Evolutionary conservation across 2,113 vertebrate genomes (phyloP), one percentile per base, ranked within the genome.

Genomic region (Labeo catla): DNA sequence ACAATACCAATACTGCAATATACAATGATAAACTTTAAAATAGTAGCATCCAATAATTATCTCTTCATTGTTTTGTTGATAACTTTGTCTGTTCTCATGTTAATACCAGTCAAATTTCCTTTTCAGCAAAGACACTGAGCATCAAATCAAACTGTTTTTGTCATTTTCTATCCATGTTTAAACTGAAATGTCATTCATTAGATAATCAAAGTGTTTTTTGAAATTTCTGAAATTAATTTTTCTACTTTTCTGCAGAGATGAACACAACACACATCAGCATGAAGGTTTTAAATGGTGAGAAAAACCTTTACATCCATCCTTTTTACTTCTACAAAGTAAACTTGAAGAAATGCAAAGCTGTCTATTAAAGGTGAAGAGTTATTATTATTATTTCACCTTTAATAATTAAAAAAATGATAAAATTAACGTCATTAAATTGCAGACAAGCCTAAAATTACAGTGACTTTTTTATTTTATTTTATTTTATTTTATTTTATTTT

Each of bases 221-320:
- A 63, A 23, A 39, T 39, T 15, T 19, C 66, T 70, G 3, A 70
- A 21, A 72, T 43, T 21, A 21, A 45, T 43, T 1, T 72, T 39
- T 16, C 28, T 8, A 4, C 16, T 70, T 70, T 39, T 45, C 68
- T 72, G 16, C 68, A 72, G 39, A 72, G 68, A 43, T 45, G 92
- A 94, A 90, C 92, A 91, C 90, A 91, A 92, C 89, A 88, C 89
- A 90, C 91, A 91, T 90, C 90, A 93, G 81, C 93, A 93, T 52
- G 93, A 94, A 86, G 92, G 89, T 94, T 94, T 93, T 91, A 91
- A 93, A 92, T 93, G 72, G 72, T 74, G 43, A 74, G 72, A 49
- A 23, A 91, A 90, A 89, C 72, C 89, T 92, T 87, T 90, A 91
- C 90, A 39, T 39, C 39, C 5, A 28, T 28, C 28, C 28, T 28